Evolutionary conservation across 2,888 invertebrate species (phyloP).

Genomic region (Lasioglossum lativentre): DNA sequence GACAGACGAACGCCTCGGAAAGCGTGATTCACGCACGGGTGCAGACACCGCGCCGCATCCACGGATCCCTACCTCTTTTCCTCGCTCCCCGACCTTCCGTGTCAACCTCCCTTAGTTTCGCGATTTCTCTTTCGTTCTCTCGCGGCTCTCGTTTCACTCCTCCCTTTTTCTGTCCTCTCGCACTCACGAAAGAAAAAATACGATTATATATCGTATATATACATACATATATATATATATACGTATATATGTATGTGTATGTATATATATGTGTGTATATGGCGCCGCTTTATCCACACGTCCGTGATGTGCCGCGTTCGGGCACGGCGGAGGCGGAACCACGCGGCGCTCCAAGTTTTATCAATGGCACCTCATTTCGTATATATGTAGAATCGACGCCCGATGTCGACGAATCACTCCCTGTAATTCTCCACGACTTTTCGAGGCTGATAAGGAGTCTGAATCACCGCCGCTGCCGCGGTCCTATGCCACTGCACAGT

Average conservation of each 20-base stretch:
- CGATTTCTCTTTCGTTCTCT: conserved; percentile 34
- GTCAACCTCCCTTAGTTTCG: conserved; percentile 28
- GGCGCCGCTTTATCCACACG: conserved; percentile 66
- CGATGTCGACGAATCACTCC: conserved; percentile 49
- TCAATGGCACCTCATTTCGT: conserved; percentile 70
- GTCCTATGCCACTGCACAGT: conserved; percentile 73
- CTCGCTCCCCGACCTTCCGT: conserved; percentile 17
- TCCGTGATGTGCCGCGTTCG: conserved; percentile 64
- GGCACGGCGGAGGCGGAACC: conserved; percentile 71
- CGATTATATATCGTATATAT: conserved; percentile 40
- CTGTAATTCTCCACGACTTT: conserved; percentile 45
- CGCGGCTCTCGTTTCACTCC: conserved; percentile 29
- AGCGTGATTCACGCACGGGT: conserved; percentile 81
- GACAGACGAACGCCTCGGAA: conserved; percentile 73
- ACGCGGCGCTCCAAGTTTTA: conserved; percentile 65
- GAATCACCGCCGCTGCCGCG: conserved; percentile 78
- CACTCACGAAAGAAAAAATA: conserved; percentile 54
- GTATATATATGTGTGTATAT: conserved; percentile 41
- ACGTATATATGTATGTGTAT: background rate
- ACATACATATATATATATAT: background rate
- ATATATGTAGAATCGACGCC: conserved; percentile 44
- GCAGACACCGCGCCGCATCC: conserved; percentile 73
- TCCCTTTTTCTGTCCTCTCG: conserved; percentile 41
- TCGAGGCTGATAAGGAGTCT: conserved; percentile 67
- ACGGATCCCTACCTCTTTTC: conserved; percentile 48